These are phyloP conservation scores for Heliconius aoede DNA, from an alignment of 2,888 invertebrate genomes.

Conservation along the genomic window DNA sequence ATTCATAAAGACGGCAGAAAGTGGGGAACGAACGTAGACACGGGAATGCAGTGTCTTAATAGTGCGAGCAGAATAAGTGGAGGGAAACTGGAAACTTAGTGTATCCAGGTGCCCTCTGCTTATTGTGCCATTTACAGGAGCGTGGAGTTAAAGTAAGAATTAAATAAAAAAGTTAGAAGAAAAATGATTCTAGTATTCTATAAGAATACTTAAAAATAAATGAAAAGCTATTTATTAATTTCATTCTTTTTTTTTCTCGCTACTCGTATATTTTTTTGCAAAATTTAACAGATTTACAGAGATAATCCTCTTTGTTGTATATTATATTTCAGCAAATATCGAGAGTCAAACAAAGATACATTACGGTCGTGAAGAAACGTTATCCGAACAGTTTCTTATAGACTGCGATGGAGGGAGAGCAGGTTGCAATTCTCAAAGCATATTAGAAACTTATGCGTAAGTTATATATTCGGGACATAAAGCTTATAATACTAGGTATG, in stretches of 20 bases:
- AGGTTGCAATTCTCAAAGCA: constrained; percentile 46
- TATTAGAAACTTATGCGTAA: constrained; percentile 51
- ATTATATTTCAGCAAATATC: constrained; percentile 52
- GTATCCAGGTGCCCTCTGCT: too few species aligned
- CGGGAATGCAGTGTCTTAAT: too few species aligned
- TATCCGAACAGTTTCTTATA: constrained; percentile 57
- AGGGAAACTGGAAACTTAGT: too few species aligned
- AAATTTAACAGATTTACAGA: neutral
- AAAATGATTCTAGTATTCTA: neutral
- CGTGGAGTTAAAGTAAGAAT: too few species aligned
- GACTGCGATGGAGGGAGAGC: constrained; percentile 49
- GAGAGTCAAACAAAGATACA: constrained; percentile 53
- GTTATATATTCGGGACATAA: constrained; percentile 31
- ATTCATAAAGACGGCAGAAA: too few species aligned
- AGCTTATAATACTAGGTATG: too few species aligned
- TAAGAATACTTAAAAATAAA: neutral
- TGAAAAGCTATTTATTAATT: neutral
- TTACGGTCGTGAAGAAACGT: constrained; percentile 12
- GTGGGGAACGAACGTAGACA: too few species aligned
- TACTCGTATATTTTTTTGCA: too few species aligned
- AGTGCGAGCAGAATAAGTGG: too few species aligned
- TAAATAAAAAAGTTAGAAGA: too few species aligned
- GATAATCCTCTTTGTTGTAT: neutral
- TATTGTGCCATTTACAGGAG: too few species aligned
- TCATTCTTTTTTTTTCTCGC: too few species aligned